phyloP scores from a whole-genome alignment of 2,113 vertebrate species.

The Ochotona princeps region DNA sequence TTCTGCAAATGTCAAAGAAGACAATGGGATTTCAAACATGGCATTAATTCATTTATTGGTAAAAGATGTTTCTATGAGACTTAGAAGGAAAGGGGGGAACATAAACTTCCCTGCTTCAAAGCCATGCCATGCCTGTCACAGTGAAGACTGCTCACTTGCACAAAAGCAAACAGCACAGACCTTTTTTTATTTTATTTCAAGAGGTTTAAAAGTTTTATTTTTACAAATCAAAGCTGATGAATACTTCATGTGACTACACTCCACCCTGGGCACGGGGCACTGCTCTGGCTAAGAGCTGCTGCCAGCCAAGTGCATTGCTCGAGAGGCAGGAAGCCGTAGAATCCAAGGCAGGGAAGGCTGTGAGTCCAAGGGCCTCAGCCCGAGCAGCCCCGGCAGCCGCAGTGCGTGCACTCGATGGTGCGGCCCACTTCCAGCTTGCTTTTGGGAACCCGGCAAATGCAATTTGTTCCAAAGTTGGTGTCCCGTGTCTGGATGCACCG shows the following conservation, averaged over 20 bases:
- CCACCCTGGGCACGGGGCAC: neutral
- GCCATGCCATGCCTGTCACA: too few relatives aligned
- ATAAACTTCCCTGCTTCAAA: too few relatives aligned
- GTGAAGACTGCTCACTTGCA: too few relatives aligned
- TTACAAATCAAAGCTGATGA: conserved; percentile 66
- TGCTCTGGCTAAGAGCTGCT: neutral
- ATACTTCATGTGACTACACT: neutral
- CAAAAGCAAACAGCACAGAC: too few relatives aligned
- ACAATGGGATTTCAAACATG: too few relatives aligned
- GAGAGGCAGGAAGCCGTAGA: neutral
- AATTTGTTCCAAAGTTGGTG: conserved; percentile 99
- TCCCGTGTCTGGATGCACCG: conserved; percentile 98
- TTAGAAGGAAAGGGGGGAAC: too few relatives aligned
- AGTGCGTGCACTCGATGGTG: conserved; percentile 99
- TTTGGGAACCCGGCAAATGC: too few relatives aligned
- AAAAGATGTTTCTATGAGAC: too few relatives aligned
- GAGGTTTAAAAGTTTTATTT: conserved; percentile 72
- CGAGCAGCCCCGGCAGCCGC: conserved; percentile 97
- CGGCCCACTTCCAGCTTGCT: conserved; percentile 98
- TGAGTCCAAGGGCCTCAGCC: conserved; percentile 85
- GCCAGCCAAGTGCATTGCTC: neutral
- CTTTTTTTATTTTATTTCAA: too few relatives aligned
- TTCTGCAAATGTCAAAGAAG: too few relatives aligned
- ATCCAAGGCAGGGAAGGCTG: too few relatives aligned
- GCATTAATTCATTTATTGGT: too few relatives aligned